phyloP scores from a whole-genome alignment of 2,797 vertebrate species.

The Potorous gilbertii region DNA sequence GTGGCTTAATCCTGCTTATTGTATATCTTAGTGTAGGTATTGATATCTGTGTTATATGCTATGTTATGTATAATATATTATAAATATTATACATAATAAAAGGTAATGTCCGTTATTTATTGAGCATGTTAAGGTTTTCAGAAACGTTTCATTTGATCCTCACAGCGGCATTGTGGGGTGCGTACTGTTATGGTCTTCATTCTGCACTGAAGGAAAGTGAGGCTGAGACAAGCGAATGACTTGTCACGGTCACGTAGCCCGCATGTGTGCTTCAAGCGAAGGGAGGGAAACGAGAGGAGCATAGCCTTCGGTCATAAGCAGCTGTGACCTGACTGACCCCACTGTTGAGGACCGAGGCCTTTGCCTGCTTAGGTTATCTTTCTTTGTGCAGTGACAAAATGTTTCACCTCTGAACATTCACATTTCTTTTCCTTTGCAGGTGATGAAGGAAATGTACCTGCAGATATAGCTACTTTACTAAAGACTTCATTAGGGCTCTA shows the following conservation, averaged over 20 bases:
- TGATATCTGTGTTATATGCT: too few relatives aligned
- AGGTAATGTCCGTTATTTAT: background rate
- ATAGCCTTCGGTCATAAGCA: background rate
- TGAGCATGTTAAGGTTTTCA: background rate
- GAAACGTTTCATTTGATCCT: background rate
- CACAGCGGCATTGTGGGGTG: background rate
- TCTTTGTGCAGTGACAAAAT: background rate
- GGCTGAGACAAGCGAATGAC: background rate
- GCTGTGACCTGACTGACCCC: background rate
- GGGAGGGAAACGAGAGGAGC: background rate
- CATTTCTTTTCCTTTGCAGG: constrained; percentile 82
- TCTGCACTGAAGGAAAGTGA: background rate
- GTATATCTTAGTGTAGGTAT: too few relatives aligned
- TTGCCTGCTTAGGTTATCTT: background rate
- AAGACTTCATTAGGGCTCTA: constrained; percentile 95
- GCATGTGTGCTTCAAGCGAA: background rate
- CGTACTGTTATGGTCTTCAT: background rate
- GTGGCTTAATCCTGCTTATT: background rate
- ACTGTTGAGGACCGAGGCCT: background rate
- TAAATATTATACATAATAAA: background rate
- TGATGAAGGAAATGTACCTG: constrained; percentile 90
- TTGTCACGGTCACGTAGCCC: background rate
- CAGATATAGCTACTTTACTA: constrained; percentile 94
- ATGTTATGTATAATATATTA: too few relatives aligned
- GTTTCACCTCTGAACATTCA: background rate